Evolutionary conservation across 1,140 invertebrate genomes (phyloP).

Genomic region (Condylostylus longicornis): DNA sequence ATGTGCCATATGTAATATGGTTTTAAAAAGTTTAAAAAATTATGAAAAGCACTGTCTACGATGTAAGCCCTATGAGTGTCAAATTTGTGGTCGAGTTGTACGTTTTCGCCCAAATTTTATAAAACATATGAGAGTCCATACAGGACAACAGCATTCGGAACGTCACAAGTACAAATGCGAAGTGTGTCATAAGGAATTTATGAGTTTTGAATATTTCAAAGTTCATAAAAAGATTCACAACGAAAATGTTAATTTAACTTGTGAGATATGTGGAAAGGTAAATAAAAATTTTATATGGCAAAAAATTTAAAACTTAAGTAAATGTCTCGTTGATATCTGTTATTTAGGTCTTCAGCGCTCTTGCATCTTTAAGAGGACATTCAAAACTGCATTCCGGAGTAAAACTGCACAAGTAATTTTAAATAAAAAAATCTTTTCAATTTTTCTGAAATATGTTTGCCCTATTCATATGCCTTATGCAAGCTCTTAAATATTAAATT

Average conservation of each 20-base stretch:
- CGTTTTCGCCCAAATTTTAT: constrained; percentile 29
- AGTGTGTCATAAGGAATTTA: constrained; percentile 31
- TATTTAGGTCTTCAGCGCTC: constrained; percentile 28
- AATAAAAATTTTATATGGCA: no score
- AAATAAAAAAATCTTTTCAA: not conserved
- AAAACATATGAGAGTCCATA: constrained; percentile 30
- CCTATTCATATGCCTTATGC: not conserved
- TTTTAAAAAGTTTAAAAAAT: constrained; percentile 26
- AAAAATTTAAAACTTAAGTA: no score
- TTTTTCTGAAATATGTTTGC: not conserved
- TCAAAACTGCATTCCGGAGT: constrained; percentile 29
- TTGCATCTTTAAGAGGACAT: constrained; percentile 27
- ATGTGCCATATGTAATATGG: constrained; percentile 31
- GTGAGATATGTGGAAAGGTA: constrained; percentile 31
- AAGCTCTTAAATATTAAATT: not conserved
- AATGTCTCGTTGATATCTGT: no score
- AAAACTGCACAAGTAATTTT: constrained; percentile 29
- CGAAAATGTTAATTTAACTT: constrained; percentile 29
- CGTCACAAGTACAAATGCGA: constrained; percentile 32
- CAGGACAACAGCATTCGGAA: constrained; percentile 28
- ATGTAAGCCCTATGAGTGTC: constrained; percentile 31
- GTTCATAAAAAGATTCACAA: constrained; percentile 32
- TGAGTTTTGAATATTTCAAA: constrained; percentile 30
- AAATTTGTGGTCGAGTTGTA: constrained; percentile 28
- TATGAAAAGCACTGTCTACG: constrained; percentile 30